These are phyloP conservation scores for Bettongia penicillata DNA, from an alignment of 2,113 vertebrate species.

Conservation along the genomic window DNA sequence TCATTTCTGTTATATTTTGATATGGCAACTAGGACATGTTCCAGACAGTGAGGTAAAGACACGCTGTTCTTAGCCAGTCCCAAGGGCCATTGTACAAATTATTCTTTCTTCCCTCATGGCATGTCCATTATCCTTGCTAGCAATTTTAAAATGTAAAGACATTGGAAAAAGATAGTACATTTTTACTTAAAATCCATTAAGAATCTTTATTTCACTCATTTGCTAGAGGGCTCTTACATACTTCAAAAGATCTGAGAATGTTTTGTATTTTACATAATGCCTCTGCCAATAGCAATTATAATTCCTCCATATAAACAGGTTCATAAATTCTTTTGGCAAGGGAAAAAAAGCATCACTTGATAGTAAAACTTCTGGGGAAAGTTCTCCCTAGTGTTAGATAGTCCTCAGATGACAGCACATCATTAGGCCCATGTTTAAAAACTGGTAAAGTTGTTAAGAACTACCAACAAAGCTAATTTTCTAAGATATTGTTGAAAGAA, in stretches of 20 bases:
- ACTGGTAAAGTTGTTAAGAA: neutral
- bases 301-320: neutral
- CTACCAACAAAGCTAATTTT: neutral
- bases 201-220: neutral
- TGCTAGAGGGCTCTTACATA: neutral
- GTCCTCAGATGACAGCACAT: neutral
- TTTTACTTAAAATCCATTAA: neutral
- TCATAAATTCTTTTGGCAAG: neutral
- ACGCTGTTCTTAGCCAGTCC: neutral
- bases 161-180: neutral
- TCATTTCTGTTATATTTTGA: neutral
- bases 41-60: constrained; percentile 5
- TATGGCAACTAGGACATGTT: neutral
- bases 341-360: neutral
- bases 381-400: neutral
- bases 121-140: neutral
- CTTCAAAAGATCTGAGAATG: neutral
- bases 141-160: neutral
- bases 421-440: neutral
- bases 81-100: neutral
- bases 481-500: neutral
- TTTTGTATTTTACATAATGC: neutral
- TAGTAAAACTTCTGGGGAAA: neutral
- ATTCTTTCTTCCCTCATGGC: neutral
- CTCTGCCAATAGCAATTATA: neutral